Conservation (phyloP, 2,888 invertebrate genomes). For the Plagodis dolabraria region DNA sequence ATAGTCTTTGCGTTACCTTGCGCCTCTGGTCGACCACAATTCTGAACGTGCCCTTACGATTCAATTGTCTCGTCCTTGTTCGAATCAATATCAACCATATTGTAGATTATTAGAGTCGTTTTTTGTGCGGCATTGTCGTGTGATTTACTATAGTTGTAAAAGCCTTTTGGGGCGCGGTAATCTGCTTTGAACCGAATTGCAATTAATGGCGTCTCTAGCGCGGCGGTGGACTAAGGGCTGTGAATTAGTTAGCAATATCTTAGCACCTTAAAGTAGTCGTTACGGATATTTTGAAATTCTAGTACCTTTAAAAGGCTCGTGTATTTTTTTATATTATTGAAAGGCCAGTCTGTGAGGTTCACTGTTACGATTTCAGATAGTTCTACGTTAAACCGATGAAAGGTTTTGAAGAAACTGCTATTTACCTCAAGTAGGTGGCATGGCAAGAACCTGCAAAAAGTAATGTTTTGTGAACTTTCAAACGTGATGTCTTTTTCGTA, state of each 20-base stretch:
- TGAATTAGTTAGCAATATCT: constrained; percentile 45
- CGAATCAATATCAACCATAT: constrained; percentile 52
- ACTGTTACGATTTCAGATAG: too few species aligned
- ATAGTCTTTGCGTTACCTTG: constrained; percentile 60
- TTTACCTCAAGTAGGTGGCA: too few species aligned
- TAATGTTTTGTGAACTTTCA: too few species aligned
- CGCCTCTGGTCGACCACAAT: constrained; percentile 59
- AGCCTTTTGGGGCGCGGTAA: constrained; percentile 71
- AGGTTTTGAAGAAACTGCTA: too few species aligned
- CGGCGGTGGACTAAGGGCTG: constrained; percentile 48
- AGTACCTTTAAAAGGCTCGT: too few species aligned
- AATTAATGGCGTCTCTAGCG: constrained; percentile 73
- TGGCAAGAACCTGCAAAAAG: too few species aligned
- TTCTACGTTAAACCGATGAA: too few species aligned
- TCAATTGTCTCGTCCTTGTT: constrained; percentile 57
- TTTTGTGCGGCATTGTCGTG: constrained; percentile 43
- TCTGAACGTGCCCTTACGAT: constrained; percentile 50
- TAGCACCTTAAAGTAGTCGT: constrained; percentile 25
- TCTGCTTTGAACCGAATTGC: constrained; percentile 73
- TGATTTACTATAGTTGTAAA: constrained; percentile 68
- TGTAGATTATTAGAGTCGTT: constrained; percentile 41
- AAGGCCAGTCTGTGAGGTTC: too few species aligned
- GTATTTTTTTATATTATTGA: too few species aligned
- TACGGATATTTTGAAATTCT: neutral
- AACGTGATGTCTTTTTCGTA: too few species aligned